phyloP scores from a whole-genome alignment of 2,113 vertebrate species.

The Erythrolamprus reginae region DNA sequence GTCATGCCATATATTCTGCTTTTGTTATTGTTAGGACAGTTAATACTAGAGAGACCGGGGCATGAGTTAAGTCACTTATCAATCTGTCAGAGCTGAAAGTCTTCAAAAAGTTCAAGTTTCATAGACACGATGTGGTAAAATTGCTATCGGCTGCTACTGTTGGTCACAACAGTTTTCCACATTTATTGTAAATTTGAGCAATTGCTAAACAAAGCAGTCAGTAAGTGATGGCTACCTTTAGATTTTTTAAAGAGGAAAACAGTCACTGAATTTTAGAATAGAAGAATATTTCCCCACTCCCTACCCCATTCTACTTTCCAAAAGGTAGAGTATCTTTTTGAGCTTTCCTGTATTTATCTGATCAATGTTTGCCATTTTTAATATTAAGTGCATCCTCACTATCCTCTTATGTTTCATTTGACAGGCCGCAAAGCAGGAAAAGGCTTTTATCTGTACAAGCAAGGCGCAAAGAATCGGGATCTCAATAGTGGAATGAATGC shows the following conservation, averaged over 20 bases:
- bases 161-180: background rate
- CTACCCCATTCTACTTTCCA: background rate
- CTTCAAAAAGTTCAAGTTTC: background rate
- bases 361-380: background rate
- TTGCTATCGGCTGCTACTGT: background rate
- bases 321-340: background rate
- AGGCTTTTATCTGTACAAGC: slow-evolving; percentile 83
- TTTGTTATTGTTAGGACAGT: background rate
- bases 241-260: background rate
- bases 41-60: background rate
- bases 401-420: background rate
- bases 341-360: background rate
- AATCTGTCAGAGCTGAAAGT: background rate
- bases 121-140: background rate
- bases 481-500: slow-evolving; percentile 76
- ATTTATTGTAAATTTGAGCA: background rate
- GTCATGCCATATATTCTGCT: background rate
- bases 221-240: background rate
- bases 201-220: background rate
- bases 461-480: slow-evolving; percentile 71
- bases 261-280: background rate
- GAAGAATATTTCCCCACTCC: background rate
- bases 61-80: background rate
- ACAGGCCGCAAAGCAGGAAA: slow-evolving; percentile 87
- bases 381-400: background rate